Evolutionary conservation across 2,797 vertebrate genomes (phyloP).

Genomic region (Pseudocheirus occidentalis): DNA sequence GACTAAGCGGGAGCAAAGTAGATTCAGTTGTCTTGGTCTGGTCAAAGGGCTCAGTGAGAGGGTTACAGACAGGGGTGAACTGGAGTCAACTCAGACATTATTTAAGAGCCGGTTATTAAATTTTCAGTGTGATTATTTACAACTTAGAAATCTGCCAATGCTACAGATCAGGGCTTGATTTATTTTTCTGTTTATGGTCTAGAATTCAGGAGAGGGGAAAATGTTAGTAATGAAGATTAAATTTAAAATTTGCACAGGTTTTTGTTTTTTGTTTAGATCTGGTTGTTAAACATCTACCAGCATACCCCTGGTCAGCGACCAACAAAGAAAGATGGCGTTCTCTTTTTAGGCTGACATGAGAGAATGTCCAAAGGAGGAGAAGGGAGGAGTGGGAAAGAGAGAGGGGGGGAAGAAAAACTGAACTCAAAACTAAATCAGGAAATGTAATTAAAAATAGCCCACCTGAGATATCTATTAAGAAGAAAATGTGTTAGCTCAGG

Average conservation of each 20-base stretch:
- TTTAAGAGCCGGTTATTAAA: background rate
- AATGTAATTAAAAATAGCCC: conserved; percentile 46
- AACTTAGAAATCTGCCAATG: background rate
- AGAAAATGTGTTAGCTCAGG: conserved; percentile 55
- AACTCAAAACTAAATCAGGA: background rate
- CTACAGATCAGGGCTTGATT: background rate
- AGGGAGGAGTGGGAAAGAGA: conserved; percentile 11
- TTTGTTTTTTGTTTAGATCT: background rate
- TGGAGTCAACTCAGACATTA: background rate
- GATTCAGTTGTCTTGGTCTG: background rate
- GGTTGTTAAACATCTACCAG: background rate
- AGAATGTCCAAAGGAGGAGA: background rate
- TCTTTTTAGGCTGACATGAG: background rate
- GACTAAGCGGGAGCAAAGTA: background rate
- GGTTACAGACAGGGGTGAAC: background rate
- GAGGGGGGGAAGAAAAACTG: conserved; percentile 29
- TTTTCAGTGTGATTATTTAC: background rate
- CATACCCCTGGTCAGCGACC: background rate
- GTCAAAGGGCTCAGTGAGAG: background rate
- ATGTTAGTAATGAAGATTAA: background rate
- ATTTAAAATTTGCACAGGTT: background rate
- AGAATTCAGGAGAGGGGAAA: background rate
- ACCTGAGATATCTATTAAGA: background rate
- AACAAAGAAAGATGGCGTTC: background rate
- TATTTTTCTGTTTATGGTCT: background rate